Conservation (phyloP, 1,140 invertebrate genomes). For the Anastrepha obliqua region DNA sequence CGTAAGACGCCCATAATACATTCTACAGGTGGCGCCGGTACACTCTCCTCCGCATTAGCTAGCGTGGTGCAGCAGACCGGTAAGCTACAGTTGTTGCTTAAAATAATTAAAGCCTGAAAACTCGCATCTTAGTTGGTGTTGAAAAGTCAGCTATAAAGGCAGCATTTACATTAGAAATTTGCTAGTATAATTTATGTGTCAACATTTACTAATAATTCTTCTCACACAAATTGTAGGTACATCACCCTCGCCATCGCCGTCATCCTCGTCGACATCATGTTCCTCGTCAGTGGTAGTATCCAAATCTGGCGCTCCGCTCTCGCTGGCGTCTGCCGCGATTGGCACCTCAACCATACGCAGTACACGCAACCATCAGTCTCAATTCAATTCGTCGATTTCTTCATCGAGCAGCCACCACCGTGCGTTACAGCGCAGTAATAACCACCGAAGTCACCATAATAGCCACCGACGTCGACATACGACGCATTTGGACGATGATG, state of each 20-base stretch:
- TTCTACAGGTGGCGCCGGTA: constrained; percentile 63
- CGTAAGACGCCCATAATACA: constrained; percentile 71
- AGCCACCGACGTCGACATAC: constrained; percentile 68
- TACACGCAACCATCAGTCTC: constrained; percentile 68
- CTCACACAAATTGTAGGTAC: constrained; percentile 41
- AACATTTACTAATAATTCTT: too few relatives aligned
- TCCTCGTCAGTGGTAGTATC: constrained; percentile 71
- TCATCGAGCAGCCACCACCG: constrained; percentile 57
- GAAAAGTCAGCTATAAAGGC: too few relatives aligned
- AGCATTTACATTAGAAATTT: too few relatives aligned
- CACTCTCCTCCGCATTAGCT: constrained; percentile 64
- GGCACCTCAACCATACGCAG: constrained; percentile 70
- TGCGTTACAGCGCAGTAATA: constrained; percentile 67
- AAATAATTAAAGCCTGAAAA: not conserved
- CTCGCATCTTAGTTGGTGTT: not conserved
- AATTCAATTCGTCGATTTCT: constrained; percentile 57
- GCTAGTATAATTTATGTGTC: too few relatives aligned
- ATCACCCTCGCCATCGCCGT: constrained; percentile 70
- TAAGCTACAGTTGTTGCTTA: constrained; percentile 33
- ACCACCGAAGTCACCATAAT: constrained; percentile 71
- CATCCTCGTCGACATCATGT: constrained; percentile 70
- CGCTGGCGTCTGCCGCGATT: constrained; percentile 67
- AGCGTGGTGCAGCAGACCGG: constrained; percentile 67
- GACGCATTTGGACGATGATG: constrained; percentile 69
- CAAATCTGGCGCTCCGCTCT: constrained; percentile 67